Conservation (phyloP, 2,797 vertebrate species). For the Sphaeramia orbicularis region DNA sequence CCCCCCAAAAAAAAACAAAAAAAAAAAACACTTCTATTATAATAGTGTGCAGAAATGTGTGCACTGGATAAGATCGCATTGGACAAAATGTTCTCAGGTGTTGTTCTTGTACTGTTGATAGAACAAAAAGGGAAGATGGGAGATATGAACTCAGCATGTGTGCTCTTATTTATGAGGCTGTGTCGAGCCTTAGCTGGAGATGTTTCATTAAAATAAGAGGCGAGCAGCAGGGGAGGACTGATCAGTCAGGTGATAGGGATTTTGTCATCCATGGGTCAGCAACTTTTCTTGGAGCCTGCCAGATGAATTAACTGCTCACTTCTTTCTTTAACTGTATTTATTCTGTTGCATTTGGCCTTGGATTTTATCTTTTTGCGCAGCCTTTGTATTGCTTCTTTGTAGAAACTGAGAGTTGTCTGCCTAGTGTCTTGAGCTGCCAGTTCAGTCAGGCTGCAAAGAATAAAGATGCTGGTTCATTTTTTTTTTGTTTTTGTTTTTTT, state of each 20-base stretch:
- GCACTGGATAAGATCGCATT: neutral
- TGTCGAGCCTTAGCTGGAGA: constrained; percentile 53
- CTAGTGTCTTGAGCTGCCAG: constrained; percentile 20
- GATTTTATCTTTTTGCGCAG: neutral
- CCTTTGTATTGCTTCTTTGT: constrained; percentile 17
- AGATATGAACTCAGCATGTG: constrained; percentile 28
- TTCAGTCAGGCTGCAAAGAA: constrained; percentile 2
- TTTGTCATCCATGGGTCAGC: constrained; percentile 75
- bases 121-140: constrained; percentile 37
- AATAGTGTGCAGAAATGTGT: constrained; percentile 12
- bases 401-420: constrained; percentile 19
- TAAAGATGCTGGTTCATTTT: constrained; percentile 3
- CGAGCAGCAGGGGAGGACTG: constrained; percentile 57
- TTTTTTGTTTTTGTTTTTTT: constrained; percentile 3
- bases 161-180: constrained; percentile 46
- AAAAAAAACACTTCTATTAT: neutral
- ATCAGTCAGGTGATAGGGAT: constrained; percentile 81
- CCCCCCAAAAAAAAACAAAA: too few relatives aligned
- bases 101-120: constrained; percentile 37
- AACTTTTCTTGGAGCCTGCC: constrained; percentile 53
- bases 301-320: constrained; percentile 17
- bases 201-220: constrained; percentile 55
- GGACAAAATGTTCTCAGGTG: constrained; percentile 35
- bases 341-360: neutral
- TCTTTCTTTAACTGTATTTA: constrained; percentile 3